Evolutionary conservation across 2,113 vertebrate species (phyloP), one percentile per base, ranked within the genome.

Genomic region (Lepus americanus): DNA sequence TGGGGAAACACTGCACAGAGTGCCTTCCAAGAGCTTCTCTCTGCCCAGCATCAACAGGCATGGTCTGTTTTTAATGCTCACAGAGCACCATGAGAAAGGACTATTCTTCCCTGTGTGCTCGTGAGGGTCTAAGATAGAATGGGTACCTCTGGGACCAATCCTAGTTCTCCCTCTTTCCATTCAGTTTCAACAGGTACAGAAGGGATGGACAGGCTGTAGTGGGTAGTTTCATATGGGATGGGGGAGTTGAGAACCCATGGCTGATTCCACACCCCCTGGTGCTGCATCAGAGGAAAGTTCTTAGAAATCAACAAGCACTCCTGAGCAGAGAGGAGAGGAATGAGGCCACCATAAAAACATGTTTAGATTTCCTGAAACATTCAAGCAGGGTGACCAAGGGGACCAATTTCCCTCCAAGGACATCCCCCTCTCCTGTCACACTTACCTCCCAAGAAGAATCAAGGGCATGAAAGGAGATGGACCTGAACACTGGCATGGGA

Each of bases 111-210:
- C 23, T 2, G 33, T 70, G 79, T 66, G 7, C 27, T 31, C 59
- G 76, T 31, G 29, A 83, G 76, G 17, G 61, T 29, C 27, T 3
- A 51, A 80, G 78, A 83, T 5, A 8, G 9, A 11, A n/a, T 49
- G 4, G 0, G 27, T 51, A n/a, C 11, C 53, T 23, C 59, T 0
- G 33, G 64, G 12, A 17, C 16, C n/a, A 22, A 27, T 36, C 5
- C 6, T 44, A 0, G 0, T 74, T 77, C 20, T 10, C 59, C 29
- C 1, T 14, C 0, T 3, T 53, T 74, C 33, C 77, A 25, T 1
- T 77, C 61, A n/a, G 44, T 39, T 25, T 12, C 39, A 8, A 19
- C 20, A 14, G 7, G n/a, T 49, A 12, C 1, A 39, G 61, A 66
- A 33, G 17, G 49, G 20, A 63, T 44, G 44, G 44, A 44, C 67